Conservation (phyloP, 2,888 invertebrate genomes). For the Adelognathus sp. region DNA sequence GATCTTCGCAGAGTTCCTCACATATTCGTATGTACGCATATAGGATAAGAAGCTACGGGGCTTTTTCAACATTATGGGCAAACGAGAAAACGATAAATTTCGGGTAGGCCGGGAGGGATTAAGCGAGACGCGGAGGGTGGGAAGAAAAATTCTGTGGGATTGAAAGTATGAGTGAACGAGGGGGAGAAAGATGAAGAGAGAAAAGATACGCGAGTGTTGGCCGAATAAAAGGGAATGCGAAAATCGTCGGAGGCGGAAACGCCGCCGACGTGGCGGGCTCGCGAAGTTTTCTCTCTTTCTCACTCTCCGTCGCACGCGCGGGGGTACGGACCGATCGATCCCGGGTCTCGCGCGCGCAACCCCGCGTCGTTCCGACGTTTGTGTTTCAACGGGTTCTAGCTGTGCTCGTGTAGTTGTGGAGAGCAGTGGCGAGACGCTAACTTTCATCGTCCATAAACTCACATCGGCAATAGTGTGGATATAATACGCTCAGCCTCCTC, state of each 20-base stretch:
- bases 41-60: conserved; percentile 23
- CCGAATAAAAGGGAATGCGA: conserved; percentile 56
- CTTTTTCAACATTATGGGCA: conserved; percentile 31
- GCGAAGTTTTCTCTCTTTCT: conserved; percentile 29
- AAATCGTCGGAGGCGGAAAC: conserved; percentile 59
- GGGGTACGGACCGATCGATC: conserved; percentile 24
- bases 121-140: conserved; percentile 40
- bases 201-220: conserved; percentile 8
- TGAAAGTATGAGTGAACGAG: conserved; percentile 2
- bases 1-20: conserved; percentile 12
- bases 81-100: conserved; percentile 59
- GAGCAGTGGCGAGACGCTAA: not conserved
- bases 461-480: conserved; percentile 89
- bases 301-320: conserved; percentile 36
- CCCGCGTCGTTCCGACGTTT: conserved; percentile 34
- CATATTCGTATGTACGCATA: not conserved
- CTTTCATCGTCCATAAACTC: too few species aligned
- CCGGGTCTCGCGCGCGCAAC: conserved; percentile 46
- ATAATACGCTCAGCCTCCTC: conserved; percentile 90
- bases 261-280: conserved; percentile 56
- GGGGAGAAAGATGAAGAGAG: conserved; percentile 6
- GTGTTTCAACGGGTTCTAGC: conserved; percentile 34
- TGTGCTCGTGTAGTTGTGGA: not conserved
- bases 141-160: conserved; percentile 34
- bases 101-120: conserved; percentile 50